These are phyloP conservation scores for Trematomus bernacchii DNA, from an alignment of 2,797 vertebrate genomes.

Conservation along the genomic window DNA sequence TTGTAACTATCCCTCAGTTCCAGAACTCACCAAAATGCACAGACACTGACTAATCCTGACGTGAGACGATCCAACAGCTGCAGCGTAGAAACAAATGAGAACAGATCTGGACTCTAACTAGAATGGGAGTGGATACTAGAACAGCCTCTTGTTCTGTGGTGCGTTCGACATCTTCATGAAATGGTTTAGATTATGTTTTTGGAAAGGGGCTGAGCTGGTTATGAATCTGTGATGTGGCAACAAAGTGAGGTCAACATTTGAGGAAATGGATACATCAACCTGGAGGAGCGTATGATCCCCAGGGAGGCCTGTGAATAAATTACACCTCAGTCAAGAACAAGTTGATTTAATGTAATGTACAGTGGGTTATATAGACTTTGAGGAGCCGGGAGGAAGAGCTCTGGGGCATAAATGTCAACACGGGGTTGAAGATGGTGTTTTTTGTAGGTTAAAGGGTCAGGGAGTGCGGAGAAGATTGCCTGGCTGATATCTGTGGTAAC, in stretches of 20 bases:
- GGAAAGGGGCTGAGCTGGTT: slow-evolving; percentile 10
- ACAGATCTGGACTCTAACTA: slow-evolving; percentile 30
- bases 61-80: slow-evolving; percentile 63
- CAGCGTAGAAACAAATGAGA: slow-evolving; percentile 15
- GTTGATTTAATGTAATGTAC: background rate
- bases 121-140: slow-evolving; percentile 16
- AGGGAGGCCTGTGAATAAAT: slow-evolving; percentile 2
- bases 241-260: slow-evolving; percentile 26
- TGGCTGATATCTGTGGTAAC: slow-evolving; percentile 50
- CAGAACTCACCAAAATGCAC: slow-evolving; percentile 60
- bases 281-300: slow-evolving; percentile 21
- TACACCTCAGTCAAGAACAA: slow-evolving; percentile 12
- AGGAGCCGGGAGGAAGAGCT: slow-evolving; percentile 18
- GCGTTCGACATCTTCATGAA: slow-evolving; percentile 30
- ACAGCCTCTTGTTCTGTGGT: slow-evolving; percentile 33
- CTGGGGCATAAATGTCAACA: background rate
- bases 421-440: background rate
- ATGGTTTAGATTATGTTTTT: slow-evolving; percentile 57
- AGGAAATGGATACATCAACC: slow-evolving; percentile 41
- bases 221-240: slow-evolving; percentile 60
- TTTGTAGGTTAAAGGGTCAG: slow-evolving; percentile 22
- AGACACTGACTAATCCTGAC: slow-evolving; percentile 73
- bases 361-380: slow-evolving; percentile 12
- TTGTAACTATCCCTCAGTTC: slow-evolving; percentile 50
- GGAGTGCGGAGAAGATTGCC: slow-evolving; percentile 34